Base-by-base conservation (phyloP, 2,113 vertebrate species). In the Apeltes quadracus region DNA sequence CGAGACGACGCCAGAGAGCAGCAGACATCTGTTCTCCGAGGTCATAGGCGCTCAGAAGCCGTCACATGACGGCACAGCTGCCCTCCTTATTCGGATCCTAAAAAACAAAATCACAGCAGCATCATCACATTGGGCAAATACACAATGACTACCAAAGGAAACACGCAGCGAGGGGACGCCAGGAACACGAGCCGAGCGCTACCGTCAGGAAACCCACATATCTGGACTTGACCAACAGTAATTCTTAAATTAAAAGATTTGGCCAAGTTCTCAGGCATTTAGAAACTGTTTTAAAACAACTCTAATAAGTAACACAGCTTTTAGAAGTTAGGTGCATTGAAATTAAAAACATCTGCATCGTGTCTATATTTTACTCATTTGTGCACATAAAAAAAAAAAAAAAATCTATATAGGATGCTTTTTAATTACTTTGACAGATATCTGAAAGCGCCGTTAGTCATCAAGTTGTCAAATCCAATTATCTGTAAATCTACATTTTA, bases 31-130 rank as follows among this genome's bases (percentile, higher is more conserved):
- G 20, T 29, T 16, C 44, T 20, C 38, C 4, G 9, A 59, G 50
- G 46, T 25, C 53, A 7, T 2, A 76, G 61, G 11, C 0, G 2
- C 25, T 69, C 67, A 39, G 16, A 32, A 18, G 43, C 4, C 7
- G 13, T 90, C 87, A 96, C 94, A 95, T 95, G 61, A 95, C 38
- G 3, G 78, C 81, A 89, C 95, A 96, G 77, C 88, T 94, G 25
- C 82, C 25, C 57, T 95, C 93, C 55, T 93, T 91, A 2, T 76
- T 69, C 3, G 72, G 74, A 23, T 76, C 89, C 94, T 95, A 50
- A 48, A 34, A 34, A 34, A 34, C 64, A 83, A 27, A 64, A 57
- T 61, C 14, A 61, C 3, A 22, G 10, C 16, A 57, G 13, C 1
- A 2, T 53, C 16, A 38, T 36, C 9, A 57, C 4, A 53, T 23